Conservation (phyloP, 2,888 invertebrate species). For the Ernsta delagoae region DNA sequence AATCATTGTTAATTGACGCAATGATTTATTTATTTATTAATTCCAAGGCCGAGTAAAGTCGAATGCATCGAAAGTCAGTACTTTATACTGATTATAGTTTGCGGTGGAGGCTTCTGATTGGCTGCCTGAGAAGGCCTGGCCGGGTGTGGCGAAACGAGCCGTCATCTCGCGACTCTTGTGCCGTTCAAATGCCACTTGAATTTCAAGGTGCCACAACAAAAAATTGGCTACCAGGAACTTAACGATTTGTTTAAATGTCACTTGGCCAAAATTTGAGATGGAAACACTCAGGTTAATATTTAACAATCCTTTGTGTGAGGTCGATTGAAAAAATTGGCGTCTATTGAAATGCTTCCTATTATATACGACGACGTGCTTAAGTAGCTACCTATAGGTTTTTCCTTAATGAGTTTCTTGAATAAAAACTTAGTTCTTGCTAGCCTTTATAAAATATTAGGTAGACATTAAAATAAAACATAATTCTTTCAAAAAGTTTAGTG, state of each 20-base stretch:
- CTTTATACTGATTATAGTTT: conserved; percentile 59
- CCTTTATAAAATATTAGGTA: no score
- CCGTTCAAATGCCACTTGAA: conserved; percentile 41
- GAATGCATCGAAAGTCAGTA: conserved; percentile 64
- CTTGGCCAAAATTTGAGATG: conserved; percentile 15
- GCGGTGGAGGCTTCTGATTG: conserved; percentile 70
- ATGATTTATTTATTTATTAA: conserved; percentile 61
- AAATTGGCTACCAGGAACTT: conserved; percentile 49
- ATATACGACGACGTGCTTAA: background rate
- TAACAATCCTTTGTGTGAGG: background rate
- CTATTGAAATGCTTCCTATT: background rate
- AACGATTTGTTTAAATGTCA: conserved; percentile 36
- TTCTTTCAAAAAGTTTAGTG: no score
- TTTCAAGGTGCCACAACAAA: conserved; percentile 42
- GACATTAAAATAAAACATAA: no score
- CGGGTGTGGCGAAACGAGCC: conserved; percentile 76
- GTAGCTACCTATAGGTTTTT: no score
- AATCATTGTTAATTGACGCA: conserved; percentile 55
- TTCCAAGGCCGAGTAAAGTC: conserved; percentile 72
- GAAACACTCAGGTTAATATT: background rate
- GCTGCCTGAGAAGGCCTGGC: conserved; percentile 73
- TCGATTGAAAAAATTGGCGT: background rate
- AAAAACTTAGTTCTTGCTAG: no score
- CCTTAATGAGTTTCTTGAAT: no score
- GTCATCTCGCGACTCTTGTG: conserved; percentile 43